These are phyloP conservation scores for Sebastes matsubarae DNA, from an alignment of 2,797 vertebrate species.

Conservation along the genomic window DNA sequence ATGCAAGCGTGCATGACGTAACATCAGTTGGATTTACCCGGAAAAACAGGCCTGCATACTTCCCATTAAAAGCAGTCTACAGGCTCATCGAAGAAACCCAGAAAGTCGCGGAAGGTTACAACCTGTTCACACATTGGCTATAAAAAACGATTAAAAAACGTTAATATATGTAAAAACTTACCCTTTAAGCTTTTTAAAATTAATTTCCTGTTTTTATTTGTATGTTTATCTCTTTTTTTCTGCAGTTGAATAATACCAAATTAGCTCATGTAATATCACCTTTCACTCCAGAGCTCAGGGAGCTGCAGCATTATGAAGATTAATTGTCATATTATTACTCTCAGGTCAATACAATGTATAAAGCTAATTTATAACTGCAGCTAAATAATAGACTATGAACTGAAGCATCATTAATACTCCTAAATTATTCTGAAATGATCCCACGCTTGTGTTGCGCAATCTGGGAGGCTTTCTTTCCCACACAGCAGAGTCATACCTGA, in stretches of 20 bases:
- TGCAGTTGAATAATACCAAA: neutral
- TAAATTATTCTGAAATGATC: neutral
- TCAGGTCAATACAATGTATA: neutral
- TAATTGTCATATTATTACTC: constrained; percentile 8
- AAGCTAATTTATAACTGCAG: neutral
- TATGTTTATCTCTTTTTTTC: neutral
- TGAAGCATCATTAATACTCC: neutral
- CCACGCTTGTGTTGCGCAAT: neutral
- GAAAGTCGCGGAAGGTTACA: fast-evolving
- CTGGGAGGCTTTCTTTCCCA: constrained; percentile 51
- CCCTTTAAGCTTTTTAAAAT: neutral
- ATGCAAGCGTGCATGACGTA: too few species aligned
- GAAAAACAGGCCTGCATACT: too few species aligned
- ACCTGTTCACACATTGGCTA: too few species aligned
- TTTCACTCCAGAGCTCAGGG: constrained; percentile 12
- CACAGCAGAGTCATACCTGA: constrained; percentile 42
- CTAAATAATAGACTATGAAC: neutral
- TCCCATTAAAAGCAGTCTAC: too few species aligned
- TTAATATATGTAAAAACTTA: too few species aligned
- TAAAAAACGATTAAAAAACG: too few species aligned
- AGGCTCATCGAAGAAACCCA: too few species aligned
- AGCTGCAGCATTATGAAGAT: neutral
- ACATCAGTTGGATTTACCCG: too few species aligned
- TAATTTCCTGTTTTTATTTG: constrained; percentile 1
- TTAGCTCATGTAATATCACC: neutral